Evolutionary conservation across 2,888 invertebrate genomes (phyloP).

Genomic region (Sinodicranocentrus sp.): DNA sequence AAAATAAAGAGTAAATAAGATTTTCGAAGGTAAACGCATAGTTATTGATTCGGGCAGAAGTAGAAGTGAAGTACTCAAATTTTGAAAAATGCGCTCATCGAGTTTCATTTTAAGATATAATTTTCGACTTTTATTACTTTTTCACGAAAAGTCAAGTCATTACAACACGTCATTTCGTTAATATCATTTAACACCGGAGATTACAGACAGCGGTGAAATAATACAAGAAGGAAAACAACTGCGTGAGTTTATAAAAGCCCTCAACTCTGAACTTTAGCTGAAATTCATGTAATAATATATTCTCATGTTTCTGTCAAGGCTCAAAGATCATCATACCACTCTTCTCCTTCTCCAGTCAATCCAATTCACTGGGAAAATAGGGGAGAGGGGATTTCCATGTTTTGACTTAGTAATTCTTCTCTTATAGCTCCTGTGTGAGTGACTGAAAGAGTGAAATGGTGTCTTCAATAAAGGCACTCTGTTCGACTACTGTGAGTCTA

Average conservation of each 20-base stretch:
- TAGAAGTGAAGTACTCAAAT: neutral
- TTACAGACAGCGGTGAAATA: neutral
- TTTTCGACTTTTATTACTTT: no score
- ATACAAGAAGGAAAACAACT: neutral
- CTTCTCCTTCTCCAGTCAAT: neutral
- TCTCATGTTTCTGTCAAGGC: neutral
- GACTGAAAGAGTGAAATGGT: no score
- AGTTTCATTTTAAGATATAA: no score
- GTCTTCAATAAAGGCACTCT: no score
- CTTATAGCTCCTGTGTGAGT: neutral
- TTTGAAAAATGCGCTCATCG: neutral
- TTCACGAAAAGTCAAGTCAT: no score
- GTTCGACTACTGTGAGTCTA: neutral
- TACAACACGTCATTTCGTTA: neutral
- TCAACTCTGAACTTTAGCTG: neutral
- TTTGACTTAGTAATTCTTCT: neutral
- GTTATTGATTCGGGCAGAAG: neutral
- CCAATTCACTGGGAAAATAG: neutral
- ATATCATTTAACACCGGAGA: conserved; percentile 25
- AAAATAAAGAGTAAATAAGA: no score
- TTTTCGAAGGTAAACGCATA: no score
- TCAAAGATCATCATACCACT: neutral
- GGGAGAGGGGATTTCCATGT: neutral
- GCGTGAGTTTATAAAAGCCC: neutral
- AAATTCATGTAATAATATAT: neutral